Conservation (phyloP, 1,140 invertebrate genomes). For the Leptopilina boulardi region DNA sequence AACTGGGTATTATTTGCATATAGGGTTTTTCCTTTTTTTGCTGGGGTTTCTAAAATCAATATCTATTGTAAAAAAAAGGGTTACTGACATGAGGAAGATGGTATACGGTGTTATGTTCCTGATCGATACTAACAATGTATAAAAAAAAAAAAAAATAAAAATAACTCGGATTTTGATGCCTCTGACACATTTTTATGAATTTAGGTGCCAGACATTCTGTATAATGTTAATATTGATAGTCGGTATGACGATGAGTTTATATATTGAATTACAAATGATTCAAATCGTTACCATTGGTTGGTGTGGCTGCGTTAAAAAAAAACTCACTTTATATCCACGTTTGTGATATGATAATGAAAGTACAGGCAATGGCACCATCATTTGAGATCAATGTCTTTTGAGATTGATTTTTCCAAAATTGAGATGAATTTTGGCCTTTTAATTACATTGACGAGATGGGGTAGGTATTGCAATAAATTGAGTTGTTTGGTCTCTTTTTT, state of each 20-base stretch:
- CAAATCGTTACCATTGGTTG: slow-evolving; percentile 72
- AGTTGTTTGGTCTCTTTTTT: slow-evolving; percentile 72
- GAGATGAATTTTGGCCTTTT: slow-evolving; percentile 68
- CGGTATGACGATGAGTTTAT: slow-evolving; percentile 74
- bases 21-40: not conserved
- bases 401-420: slow-evolving; percentile 73
- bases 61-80: too few species aligned
- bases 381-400: slow-evolving; percentile 74
- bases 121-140: slow-evolving; percentile 70
- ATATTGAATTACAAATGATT: slow-evolving; percentile 73
- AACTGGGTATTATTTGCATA: not conserved
- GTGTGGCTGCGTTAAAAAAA: slow-evolving; percentile 68
- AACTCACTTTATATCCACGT: slow-evolving; percentile 73
- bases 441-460: slow-evolving; percentile 70
- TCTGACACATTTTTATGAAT: slow-evolving; percentile 77
- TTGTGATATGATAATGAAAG: slow-evolving; percentile 74
- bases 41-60: slow-evolving; percentile 11
- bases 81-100: not conserved
- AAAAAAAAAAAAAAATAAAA: too few species aligned
- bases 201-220: slow-evolving; percentile 74
- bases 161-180: slow-evolving; percentile 71
- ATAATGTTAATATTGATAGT: slow-evolving; percentile 73
- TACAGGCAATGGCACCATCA: slow-evolving; percentile 71
- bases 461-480: slow-evolving; percentile 73
- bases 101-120: slow-evolving; percentile 50